phyloP scores from a whole-genome alignment of 2,113 vertebrate species.

The Peromyscus leucopus region DNA sequence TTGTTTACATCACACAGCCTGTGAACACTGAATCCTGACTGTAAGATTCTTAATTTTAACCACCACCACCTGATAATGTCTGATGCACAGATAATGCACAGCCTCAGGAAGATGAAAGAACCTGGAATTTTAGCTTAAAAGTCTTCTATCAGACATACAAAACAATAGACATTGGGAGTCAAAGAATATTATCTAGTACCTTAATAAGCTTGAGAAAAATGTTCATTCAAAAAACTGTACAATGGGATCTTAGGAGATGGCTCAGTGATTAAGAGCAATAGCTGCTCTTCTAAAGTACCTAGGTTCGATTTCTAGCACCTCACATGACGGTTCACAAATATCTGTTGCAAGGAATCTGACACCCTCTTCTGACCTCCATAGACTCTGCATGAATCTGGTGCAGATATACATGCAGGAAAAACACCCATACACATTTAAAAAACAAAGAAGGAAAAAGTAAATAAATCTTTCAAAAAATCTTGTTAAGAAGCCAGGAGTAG shows the following conservation, averaged over 20 bases:
- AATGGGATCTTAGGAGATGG: neutral
- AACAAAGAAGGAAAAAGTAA: neutral
- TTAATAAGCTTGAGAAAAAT: neutral
- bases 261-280: neutral
- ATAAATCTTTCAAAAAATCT: neutral
- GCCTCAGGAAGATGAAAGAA: neutral
- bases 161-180: neutral
- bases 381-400: neutral
- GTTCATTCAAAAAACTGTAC: neutral
- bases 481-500: neutral
- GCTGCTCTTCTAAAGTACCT: neutral
- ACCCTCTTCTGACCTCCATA: neutral
- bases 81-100: neutral
- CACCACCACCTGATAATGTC: neutral
- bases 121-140: conserved; percentile 1
- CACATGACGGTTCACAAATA: neutral
- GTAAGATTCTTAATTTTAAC: neutral
- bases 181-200: neutral
- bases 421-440: neutral
- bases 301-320: neutral
- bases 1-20: neutral
- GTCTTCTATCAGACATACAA: neutral
- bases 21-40: neutral
- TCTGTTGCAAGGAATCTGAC: neutral
- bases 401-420: neutral